Conservation (phyloP, 2,797 vertebrate species). For the Ptychadena robeensis region DNA sequence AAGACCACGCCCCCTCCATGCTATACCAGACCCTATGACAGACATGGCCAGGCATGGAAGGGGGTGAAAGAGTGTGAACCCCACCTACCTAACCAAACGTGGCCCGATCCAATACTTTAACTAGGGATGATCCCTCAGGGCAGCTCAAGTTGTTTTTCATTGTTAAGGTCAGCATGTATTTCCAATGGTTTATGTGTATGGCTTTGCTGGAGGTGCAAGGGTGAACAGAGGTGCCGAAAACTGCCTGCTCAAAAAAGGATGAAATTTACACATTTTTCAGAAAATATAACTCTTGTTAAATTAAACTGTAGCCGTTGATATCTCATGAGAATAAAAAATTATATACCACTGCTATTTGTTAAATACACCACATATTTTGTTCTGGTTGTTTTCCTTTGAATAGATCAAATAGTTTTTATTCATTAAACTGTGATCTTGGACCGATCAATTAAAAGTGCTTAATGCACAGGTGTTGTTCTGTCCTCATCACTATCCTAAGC, state of each 20-base stretch:
- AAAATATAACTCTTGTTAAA: background rate
- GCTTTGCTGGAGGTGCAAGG: constrained; percentile 72
- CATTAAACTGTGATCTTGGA: constrained; percentile 49
- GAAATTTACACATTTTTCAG: constrained; percentile 15
- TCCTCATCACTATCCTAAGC: too few species aligned
- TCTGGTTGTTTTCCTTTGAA: too few species aligned
- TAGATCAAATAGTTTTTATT: too few species aligned
- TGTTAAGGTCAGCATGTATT: constrained; percentile 76
- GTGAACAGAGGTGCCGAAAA: constrained; percentile 72
- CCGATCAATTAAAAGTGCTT: background rate
- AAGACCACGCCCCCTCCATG: too few species aligned
- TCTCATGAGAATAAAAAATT: background rate
- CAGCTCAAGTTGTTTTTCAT: too few species aligned
- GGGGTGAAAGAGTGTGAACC: too few species aligned
- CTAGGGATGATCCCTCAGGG: too few species aligned
- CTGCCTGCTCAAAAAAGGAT: constrained; percentile 69
- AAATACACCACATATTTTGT: too few species aligned
- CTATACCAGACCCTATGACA: too few species aligned
- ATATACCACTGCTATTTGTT: background rate
- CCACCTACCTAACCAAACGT: too few species aligned
- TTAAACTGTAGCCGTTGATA: constrained; percentile 25
- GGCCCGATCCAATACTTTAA: too few species aligned
- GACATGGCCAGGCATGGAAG: too few species aligned
- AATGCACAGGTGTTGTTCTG: background rate
- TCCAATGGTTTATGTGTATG: constrained; percentile 75